A percentile compares a stretch with the other conserved stretches of the same genome.
phyloP scores from a whole-genome alignment of 2,113 vertebrate species.

The Rhinolophus sinicus region DNA sequence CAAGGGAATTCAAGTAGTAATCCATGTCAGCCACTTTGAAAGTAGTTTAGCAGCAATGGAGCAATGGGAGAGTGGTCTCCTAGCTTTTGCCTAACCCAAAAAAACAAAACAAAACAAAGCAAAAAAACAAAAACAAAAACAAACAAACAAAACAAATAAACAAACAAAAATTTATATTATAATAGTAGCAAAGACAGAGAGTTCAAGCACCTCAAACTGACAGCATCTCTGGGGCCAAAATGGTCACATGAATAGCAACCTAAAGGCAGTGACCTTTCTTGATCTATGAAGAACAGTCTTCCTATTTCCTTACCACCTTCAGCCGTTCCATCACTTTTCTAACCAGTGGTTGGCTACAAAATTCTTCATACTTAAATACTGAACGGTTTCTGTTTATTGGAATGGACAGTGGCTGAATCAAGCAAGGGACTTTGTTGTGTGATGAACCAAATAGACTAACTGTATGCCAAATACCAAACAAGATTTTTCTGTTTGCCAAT shows the following conservation, averaged over 20 bases:
- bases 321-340: background rate
- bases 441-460: background rate
- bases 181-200: background rate
- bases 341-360: background rate
- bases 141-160: too few species aligned
- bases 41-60: background rate
- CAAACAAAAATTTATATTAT: background rate
- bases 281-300: background rate
- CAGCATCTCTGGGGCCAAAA: background rate
- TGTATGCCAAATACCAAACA: background rate
- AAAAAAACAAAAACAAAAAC: too few species aligned
- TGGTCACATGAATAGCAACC: background rate
- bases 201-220: background rate
- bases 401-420: background rate
- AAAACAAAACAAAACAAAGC: too few species aligned
- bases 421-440: background rate
- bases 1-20: background rate
- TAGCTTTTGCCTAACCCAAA: background rate
- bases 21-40: background rate
- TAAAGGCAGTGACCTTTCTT: background rate
- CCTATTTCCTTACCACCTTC: background rate
- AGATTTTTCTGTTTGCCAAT: background rate
- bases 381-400: background rate
- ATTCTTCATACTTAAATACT: background rate
- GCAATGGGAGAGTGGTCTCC: accelerated